Percentiles rank a stretch among this genome's conserved stretches.
Conservation (phyloP, 1,140 invertebrate species). For the Brachionus asplanchnoidis region DNA sequence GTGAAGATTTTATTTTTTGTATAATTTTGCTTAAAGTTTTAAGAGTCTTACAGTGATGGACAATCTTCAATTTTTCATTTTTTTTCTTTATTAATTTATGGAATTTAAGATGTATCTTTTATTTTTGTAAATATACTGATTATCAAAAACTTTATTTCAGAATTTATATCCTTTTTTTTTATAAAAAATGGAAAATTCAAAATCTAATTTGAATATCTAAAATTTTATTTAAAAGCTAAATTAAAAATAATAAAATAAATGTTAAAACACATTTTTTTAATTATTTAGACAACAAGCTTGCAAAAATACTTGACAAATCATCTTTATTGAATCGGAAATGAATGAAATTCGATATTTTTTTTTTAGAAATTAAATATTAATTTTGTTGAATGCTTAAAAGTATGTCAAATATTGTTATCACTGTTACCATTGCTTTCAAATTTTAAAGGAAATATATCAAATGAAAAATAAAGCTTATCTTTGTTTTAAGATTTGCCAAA, state of each 20-base stretch:
- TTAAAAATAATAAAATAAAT: slow-evolving; percentile 8
- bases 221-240: neutral
- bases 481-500: no score
- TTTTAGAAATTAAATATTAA: no score
- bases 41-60: neutral
- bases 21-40: neutral
- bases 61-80: neutral
- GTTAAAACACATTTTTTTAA: neutral
- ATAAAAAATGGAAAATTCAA: neutral
- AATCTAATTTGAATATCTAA: neutral
- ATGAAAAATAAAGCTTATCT: no score
- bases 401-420: no score
- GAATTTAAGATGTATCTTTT: neutral
- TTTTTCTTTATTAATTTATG: neutral
- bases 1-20: neutral
- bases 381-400: no score
- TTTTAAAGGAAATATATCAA: no score
- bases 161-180: neutral
- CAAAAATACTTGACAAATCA: neutral
- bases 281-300: neutral
- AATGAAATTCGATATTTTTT: no score
- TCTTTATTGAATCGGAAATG: no score
- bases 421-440: no score
- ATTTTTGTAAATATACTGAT: neutral
- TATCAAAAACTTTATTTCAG: neutral